phyloP scores from a whole-genome alignment of 2,797 vertebrate genomes.

The Lepus oiostolus region DNA sequence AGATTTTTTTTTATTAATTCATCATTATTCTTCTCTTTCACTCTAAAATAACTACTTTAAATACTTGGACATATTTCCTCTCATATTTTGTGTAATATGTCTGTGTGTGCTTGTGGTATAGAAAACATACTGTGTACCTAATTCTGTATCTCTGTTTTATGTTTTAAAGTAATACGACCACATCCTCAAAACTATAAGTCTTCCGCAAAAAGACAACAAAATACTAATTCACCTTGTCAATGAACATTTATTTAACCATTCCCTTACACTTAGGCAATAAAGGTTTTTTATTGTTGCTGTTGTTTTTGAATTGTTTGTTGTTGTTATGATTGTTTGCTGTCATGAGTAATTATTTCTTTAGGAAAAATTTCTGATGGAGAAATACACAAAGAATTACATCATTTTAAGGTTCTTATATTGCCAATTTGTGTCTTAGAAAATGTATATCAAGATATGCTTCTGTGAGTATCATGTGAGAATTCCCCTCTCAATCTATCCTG shows the following conservation, averaged over 20 bases:
- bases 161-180: conserved; percentile 23
- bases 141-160: background rate
- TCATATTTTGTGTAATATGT: background rate
- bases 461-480: background rate
- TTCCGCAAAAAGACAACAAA: background rate
- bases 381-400: conserved; percentile 2
- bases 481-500: background rate
- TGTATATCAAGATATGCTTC: background rate
- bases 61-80: background rate
- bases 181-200: conserved; percentile 3
- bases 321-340: background rate
- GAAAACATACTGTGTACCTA: background rate
- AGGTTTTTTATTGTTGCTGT: background rate
- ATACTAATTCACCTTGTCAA: background rate
- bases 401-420: background rate
- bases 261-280: background rate
- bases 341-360: background rate
- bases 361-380: background rate
- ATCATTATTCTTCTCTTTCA: background rate
- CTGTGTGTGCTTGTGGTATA: background rate
- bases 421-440: background rate
- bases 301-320: no score
- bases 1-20: background rate
- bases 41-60: background rate
- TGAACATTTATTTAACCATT: background rate